Percentiles rank a stretch among this genome's conserved stretches.
Conservation (phyloP, 2,113 vertebrate genomes). For the Macquaria ambigua region DNA sequence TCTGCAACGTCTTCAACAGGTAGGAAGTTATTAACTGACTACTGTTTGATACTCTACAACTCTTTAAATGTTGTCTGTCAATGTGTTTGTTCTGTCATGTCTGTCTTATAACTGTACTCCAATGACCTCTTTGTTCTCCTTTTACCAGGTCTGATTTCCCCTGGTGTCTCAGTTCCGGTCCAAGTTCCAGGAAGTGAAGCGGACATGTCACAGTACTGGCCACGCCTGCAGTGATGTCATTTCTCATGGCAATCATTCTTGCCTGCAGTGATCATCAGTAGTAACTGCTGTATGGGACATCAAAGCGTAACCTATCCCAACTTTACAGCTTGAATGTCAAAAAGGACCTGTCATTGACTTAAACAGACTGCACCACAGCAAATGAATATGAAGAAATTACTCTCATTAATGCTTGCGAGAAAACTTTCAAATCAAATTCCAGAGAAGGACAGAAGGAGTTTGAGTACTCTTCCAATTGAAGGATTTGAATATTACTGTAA, state of each 20-base stretch:
- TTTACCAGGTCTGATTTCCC: constrained; percentile 95
- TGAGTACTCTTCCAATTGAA: not conserved
- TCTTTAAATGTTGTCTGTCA: not conserved
- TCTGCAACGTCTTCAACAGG: constrained; percentile 96
- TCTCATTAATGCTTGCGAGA: constrained; percentile 67
- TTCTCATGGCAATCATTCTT: constrained; percentile 4
- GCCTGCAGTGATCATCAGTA: not conserved
- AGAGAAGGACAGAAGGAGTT: constrained; percentile 19
- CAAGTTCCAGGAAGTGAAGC: constrained; percentile 99
- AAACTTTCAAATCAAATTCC: constrained; percentile 39
- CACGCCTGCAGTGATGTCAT: constrained; percentile 93
- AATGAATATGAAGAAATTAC: constrained; percentile 27
- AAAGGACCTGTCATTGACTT: constrained; percentile 17
- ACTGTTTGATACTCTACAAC: not conserved
- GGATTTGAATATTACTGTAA: constrained; percentile 17
- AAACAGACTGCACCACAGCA: constrained; percentile 23
- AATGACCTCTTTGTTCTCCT: constrained; percentile 17
- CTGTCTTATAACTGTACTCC: not conserved
- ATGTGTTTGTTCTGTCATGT: not conserved
- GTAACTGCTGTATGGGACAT: constrained; percentile 61
- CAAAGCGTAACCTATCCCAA: not conserved
- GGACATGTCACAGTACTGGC: constrained; percentile 99
- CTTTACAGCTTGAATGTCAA: constrained; percentile 47
- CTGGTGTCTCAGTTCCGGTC: constrained; percentile 98
- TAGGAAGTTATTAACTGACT: constrained; percentile 72